These are phyloP conservation scores for Oscheius myriophilus DNA, from an alignment of 2,888 invertebrate genomes.

Conservation along the genomic window DNA sequence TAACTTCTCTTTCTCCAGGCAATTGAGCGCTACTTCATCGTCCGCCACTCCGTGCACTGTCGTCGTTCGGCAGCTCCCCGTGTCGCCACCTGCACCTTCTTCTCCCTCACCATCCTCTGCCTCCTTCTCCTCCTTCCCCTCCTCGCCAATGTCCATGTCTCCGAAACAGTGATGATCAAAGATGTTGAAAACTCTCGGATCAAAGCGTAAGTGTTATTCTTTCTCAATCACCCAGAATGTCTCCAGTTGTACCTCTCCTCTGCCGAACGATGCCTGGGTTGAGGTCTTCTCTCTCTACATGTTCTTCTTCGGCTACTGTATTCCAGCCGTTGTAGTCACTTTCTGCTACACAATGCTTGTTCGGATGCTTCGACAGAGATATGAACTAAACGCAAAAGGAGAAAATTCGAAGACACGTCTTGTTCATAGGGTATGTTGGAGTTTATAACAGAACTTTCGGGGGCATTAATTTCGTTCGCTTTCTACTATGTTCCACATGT, in stretches of 20 bases:
- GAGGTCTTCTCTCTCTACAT: conserved; percentile 31
- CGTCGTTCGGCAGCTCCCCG: conserved; percentile 25
- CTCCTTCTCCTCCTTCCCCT: conserved; percentile 24
- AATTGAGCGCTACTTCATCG: conserved; percentile 43
- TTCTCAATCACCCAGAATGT: not conserved
- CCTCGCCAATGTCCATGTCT: conserved; percentile 16
- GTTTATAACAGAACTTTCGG: not conserved
- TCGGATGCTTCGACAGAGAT: conserved; percentile 35
- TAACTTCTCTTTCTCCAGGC: conserved; percentile 28
- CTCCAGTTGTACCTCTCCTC: conserved; percentile 36
- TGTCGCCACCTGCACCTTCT: conserved; percentile 13
- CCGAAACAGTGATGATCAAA: conserved; percentile 12
- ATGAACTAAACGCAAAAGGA: conserved; percentile 19
- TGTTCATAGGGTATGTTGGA: conserved; percentile 35
- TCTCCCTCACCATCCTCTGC: conserved; percentile 9
- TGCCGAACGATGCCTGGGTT: conserved; percentile 36
- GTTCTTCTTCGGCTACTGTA: conserved; percentile 34
- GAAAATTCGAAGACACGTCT: conserved; percentile 40
- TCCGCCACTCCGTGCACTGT: conserved; percentile 33
- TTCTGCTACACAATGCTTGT: conserved; percentile 37
- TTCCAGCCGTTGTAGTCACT: conserved; percentile 35
- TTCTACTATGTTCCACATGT: no score
- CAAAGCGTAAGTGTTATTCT: conserved; percentile 12
- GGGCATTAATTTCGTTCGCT: not conserved
- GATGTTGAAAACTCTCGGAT: conserved; percentile 4